Conservation (phyloP, 2,888 invertebrate species). For the Parapristionchus giblindavisi region DNA sequence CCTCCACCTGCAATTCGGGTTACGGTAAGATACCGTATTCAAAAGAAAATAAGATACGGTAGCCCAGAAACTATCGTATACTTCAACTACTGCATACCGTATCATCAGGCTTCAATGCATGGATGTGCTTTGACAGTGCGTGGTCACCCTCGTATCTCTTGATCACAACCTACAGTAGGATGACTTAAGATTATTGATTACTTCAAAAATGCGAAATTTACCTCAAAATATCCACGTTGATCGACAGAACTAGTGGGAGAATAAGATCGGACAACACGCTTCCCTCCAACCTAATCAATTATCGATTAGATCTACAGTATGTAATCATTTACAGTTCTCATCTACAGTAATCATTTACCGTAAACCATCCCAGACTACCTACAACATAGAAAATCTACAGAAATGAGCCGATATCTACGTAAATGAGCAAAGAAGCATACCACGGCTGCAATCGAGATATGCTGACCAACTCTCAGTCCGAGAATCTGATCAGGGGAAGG, state of each 20-base stretch:
- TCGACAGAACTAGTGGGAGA: conserved; percentile 96
- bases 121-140: conserved; percentile 41
- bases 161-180: neutral
- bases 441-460: conserved; percentile 20
- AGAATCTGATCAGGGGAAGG: conserved; percentile 24
- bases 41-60: neutral
- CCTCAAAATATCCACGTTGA: conserved; percentile 87
- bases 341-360: too few relatives aligned
- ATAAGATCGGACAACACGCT: conserved; percentile 90
- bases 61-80: neutral
- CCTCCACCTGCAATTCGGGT: conserved; percentile 73
- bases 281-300: conserved; percentile 78
- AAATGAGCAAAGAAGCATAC: too few relatives aligned
- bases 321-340: too few relatives aligned
- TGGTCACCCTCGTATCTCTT: conserved; percentile 30
- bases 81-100: conserved; percentile 10
- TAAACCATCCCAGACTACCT: too few relatives aligned
- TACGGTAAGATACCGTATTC: conserved; percentile 12
- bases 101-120: conserved; percentile 28
- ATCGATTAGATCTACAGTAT: too few relatives aligned
- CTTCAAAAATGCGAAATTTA: too few relatives aligned
- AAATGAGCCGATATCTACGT: too few relatives aligned
- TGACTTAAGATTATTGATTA: too few relatives aligned
- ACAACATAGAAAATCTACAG: too few relatives aligned
- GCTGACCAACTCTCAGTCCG: conserved; percentile 30